Evolutionary conservation across 2,888 invertebrate species (phyloP).

Genomic region (Oconnorella tubifera): DNA sequence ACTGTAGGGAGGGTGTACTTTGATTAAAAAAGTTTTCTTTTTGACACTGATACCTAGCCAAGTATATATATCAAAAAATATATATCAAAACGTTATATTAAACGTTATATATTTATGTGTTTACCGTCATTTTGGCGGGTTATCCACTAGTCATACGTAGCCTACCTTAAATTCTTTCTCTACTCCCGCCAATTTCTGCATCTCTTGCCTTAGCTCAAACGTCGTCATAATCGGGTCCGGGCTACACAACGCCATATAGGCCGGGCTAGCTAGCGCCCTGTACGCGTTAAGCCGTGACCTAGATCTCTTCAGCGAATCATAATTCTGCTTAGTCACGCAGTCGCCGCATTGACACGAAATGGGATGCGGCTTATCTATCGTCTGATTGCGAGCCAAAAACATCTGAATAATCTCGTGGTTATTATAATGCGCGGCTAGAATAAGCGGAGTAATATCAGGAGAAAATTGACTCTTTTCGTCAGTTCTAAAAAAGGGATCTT

Average conservation of each 20-base stretch:
- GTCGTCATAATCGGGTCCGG: slow-evolving; percentile 69
- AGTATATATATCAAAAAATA: no score
- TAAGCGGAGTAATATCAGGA: slow-evolving; percentile 68
- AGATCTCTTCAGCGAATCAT: slow-evolving; percentile 49
- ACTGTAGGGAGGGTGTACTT: no score
- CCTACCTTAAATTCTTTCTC: slow-evolving; percentile 62
- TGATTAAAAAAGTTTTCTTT: no score
- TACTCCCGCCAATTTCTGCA: slow-evolving; percentile 62
- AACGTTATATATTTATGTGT: background rate
- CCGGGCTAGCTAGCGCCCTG: slow-evolving; percentile 67
- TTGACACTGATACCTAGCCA: no score
- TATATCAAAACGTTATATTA: no score
- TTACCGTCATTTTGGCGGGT: background rate
- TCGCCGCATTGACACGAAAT: slow-evolving; percentile 56
- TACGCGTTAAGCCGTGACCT: slow-evolving; percentile 63
- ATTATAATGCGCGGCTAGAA: slow-evolving; percentile 69
- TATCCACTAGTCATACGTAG: no score
- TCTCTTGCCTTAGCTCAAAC: slow-evolving; percentile 65
- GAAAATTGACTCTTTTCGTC: slow-evolving; percentile 63
- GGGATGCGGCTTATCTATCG: slow-evolving; percentile 64
- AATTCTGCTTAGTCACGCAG: slow-evolving; percentile 37
- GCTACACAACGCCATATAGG: slow-evolving; percentile 67
- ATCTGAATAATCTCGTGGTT: slow-evolving; percentile 69
- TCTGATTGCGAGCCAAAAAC: slow-evolving; percentile 67
- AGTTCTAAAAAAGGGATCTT: slow-evolving; percentile 55